Percentiles rank a stretch among this genome's conserved stretches.
These are phyloP conservation scores for Pardalotus punctatus DNA, from an alignment of 2,113 vertebrate genomes.

Conservation along the genomic window DNA sequence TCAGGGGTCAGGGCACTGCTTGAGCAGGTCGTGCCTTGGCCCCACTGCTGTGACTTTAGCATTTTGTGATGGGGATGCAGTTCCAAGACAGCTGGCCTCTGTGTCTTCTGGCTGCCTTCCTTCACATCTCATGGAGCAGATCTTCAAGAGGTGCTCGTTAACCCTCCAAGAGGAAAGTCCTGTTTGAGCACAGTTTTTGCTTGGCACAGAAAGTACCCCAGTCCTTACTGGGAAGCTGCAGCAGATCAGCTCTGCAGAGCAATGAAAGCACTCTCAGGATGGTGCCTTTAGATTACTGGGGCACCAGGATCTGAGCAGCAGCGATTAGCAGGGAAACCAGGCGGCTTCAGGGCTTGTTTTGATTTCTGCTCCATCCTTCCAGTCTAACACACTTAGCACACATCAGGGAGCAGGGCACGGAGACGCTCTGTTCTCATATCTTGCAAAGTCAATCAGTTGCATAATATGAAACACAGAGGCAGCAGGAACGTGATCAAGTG, in stretches of 20 bases:
- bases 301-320: not conserved
- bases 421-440: constrained; percentile 50
- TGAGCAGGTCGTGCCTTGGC: not conserved
- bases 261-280: not conserved
- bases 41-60: not conserved
- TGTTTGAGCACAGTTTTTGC: not conserved
- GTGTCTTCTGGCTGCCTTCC: not conserved
- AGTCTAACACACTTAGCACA: not conserved
- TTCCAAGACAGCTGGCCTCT: not conserved
- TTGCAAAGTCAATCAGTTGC: constrained; percentile 47
- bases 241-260: not conserved
- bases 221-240: not conserved
- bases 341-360: not conserved
- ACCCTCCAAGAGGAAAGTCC: not conserved
- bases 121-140: not conserved
- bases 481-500: constrained; percentile 15
- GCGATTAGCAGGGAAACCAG: not conserved
- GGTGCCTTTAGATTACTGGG: not conserved
- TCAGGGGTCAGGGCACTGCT: not conserved
- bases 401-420: constrained; percentile 18
- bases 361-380: constrained; percentile 2
- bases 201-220: not conserved
- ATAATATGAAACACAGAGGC: constrained; percentile 33
- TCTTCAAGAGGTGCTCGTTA: not conserved
- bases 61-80: not conserved